Percentiles rank a stretch among this genome's conserved stretches.
Conservation (phyloP, 2,888 invertebrate genomes). For the Acrobasis suavella region DNA sequence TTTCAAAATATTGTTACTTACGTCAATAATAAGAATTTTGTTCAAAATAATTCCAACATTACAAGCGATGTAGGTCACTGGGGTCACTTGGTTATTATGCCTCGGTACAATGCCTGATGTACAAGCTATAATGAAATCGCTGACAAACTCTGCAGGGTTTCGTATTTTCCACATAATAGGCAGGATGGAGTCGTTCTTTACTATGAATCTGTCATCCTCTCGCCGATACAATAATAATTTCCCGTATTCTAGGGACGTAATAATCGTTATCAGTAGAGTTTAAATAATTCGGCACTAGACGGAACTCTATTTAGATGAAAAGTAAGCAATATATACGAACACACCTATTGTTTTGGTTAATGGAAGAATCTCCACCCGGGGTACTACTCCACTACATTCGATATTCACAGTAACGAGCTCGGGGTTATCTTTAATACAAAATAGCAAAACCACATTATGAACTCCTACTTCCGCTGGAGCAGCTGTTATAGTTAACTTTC, state of each 20-base stretch:
- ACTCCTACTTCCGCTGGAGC: conserved; percentile 64
- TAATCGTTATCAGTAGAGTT: not conserved
- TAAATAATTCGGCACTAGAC: too few species aligned
- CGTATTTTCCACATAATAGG: conserved; percentile 81
- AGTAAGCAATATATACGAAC: conserved; percentile 13
- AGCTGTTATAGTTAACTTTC: conserved; percentile 61
- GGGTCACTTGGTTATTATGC: conserved; percentile 71
- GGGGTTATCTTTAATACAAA: conserved; percentile 83
- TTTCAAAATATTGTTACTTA: conserved; percentile 42
- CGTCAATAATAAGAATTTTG: conserved; percentile 68
- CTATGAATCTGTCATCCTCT: conserved; percentile 70
- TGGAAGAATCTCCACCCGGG: conserved; percentile 75
- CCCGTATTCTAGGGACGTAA: conserved; percentile 69
- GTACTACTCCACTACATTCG: conserved; percentile 74
- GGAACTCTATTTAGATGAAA: too few species aligned
- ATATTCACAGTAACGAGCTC: conserved; percentile 77
- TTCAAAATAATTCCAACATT: conserved; percentile 63
- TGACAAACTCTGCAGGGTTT: conserved; percentile 60
- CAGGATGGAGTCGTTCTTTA: conserved; percentile 81
- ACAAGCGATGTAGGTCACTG: conserved; percentile 75
- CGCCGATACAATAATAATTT: conserved; percentile 76
- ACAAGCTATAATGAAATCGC: conserved; percentile 72
- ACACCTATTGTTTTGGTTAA: conserved; percentile 66
- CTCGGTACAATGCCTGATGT: conserved; percentile 67
- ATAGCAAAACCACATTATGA: conserved; percentile 55